Evolutionary conservation across 2,888 invertebrate species (phyloP).

Genomic region (Conops quadrifasciatus): DNA sequence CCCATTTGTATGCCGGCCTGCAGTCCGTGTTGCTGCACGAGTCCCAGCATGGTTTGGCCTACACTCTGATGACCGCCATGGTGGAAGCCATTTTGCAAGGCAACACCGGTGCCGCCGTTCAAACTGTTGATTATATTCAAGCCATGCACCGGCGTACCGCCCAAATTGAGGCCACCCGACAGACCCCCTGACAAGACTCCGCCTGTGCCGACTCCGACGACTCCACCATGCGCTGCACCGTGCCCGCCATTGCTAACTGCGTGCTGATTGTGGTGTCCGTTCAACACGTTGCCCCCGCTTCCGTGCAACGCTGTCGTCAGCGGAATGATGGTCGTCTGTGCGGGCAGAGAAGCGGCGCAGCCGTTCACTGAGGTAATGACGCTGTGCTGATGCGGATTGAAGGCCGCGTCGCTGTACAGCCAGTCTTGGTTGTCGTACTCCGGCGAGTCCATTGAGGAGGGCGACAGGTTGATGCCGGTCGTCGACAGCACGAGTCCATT

Average conservation of each 20-base stretch:
- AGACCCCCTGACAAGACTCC: slow-evolving; percentile 12
- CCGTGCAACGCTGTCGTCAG: slow-evolving; percentile 63
- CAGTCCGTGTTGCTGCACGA: slow-evolving; percentile 48
- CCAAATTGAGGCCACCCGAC: neutral
- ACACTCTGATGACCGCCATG: slow-evolving; percentile 41
- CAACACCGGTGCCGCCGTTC: slow-evolving; percentile 41
- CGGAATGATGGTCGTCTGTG: slow-evolving; percentile 68
- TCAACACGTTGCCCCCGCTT: slow-evolving; percentile 5
- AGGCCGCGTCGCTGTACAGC: slow-evolving; percentile 70
- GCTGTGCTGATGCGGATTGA: slow-evolving; percentile 63
- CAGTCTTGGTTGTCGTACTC: slow-evolving; percentile 84
- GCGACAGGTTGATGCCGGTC: slow-evolving; percentile 80
- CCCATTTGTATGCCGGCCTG: slow-evolving; percentile 52
- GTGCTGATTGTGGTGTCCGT: slow-evolving; percentile 17
- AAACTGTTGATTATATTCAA: slow-evolving; percentile 23
- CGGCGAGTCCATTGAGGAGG: slow-evolving; percentile 76
- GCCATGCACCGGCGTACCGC: slow-evolving; percentile 20
- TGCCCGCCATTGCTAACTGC: slow-evolving; percentile 14
- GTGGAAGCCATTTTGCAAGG: slow-evolving; percentile 47
- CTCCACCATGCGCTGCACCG: neutral
- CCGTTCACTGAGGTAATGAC: slow-evolving; percentile 65
- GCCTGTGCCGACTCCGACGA: neutral
- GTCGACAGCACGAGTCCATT: slow-evolving; percentile 69
- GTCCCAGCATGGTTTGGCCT: slow-evolving; percentile 15
- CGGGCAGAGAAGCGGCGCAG: slow-evolving; percentile 66